Conservation (phyloP, 2,888 invertebrate species). For the Serrognathus titanus region DNA sequence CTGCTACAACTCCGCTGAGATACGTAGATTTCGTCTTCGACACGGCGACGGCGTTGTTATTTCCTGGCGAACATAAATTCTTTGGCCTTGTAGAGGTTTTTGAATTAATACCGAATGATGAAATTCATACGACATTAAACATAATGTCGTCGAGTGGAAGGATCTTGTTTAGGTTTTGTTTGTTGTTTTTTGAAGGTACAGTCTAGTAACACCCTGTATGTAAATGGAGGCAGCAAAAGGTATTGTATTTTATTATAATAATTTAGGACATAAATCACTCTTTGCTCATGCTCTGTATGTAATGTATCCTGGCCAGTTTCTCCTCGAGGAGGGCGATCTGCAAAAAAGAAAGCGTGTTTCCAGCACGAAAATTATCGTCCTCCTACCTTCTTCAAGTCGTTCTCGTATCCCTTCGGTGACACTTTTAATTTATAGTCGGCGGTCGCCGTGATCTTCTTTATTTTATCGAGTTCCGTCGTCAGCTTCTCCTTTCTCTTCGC, state of each 20-base stretch:
- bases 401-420: slow-evolving; percentile 33
- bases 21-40: neutral
- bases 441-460: slow-evolving; percentile 35
- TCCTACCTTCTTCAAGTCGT: slow-evolving; percentile 39
- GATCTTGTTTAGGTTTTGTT: too few species aligned
- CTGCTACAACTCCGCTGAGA: slow-evolving; percentile 5
- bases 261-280: too few species aligned
- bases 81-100: too few species aligned
- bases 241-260: too few species aligned
- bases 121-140: too few species aligned
- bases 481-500: slow-evolving; percentile 41
- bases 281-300: slow-evolving; percentile 21
- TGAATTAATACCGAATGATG: too few species aligned
- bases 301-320: slow-evolving; percentile 35
- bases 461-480: slow-evolving; percentile 39
- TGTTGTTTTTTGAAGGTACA: too few species aligned
- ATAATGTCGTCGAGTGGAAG: too few species aligned
- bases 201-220: too few species aligned
- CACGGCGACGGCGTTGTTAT: neutral
- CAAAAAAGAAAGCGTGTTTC: neutral
- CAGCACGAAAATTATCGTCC: neutral
- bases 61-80: neutral
- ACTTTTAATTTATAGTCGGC: slow-evolving; percentile 39
- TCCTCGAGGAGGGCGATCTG: slow-evolving; percentile 34
- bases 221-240: too few species aligned